These are phyloP conservation scores for Apodemus agrarius DNA, from an alignment of 2,797 vertebrate genomes.

Conservation along the genomic window DNA sequence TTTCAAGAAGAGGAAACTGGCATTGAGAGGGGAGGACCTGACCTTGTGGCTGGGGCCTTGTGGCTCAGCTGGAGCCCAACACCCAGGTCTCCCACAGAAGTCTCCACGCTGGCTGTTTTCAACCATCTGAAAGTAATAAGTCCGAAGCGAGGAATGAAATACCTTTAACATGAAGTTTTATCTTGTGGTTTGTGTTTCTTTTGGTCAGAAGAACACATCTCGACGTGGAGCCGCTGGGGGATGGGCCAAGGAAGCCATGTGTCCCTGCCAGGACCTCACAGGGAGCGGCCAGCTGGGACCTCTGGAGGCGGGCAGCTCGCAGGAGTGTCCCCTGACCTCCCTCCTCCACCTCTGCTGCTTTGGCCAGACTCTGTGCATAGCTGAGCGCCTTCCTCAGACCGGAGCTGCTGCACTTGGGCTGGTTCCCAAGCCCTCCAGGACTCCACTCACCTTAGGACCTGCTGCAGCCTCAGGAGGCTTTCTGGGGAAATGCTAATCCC, in stretches of 20 bases:
- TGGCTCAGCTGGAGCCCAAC: neutral
- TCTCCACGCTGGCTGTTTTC: neutral
- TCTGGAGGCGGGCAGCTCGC: fast-evolving
- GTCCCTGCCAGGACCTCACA: neutral
- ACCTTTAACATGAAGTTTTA: neutral
- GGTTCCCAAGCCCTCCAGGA: neutral
- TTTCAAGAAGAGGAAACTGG: neutral
- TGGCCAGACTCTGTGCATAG: neutral
- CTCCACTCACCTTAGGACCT: neutral
- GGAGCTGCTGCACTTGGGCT: fast-evolving
- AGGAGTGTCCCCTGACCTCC: neutral
- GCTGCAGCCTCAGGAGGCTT: fast-evolving
- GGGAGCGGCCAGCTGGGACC: neutral
- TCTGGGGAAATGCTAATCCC: too few species aligned
- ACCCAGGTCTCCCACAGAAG: fast-evolving
- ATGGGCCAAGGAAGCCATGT: neutral
- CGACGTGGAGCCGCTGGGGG: neutral
- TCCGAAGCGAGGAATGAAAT: neutral
- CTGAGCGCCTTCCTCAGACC: neutral
- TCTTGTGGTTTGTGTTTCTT: constrained; percentile 22
- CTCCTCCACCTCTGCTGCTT: neutral
- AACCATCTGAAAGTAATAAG: constrained; percentile 65
- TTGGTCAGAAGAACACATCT: constrained; percentile 35
- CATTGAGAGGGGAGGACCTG: neutral
- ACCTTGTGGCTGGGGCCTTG: neutral